Evolutionary conservation across 2,113 vertebrate species (phyloP), one percentile per base, ranked within the genome.

Genomic region (Alouatta palliata): DNA sequence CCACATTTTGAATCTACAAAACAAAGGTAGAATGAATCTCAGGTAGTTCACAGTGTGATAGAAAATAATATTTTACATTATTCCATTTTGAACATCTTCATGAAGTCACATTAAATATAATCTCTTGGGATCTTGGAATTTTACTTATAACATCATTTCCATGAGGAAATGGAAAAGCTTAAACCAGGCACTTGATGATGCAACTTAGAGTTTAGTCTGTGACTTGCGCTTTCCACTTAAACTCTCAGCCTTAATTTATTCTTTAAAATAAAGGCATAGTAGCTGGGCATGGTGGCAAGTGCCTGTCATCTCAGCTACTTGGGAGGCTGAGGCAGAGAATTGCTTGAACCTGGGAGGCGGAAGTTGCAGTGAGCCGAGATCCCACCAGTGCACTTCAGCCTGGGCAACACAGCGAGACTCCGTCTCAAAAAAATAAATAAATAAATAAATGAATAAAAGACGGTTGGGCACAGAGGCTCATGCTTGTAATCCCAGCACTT

Each of bases 271-370:
- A 68, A 30, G 11, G 32, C 20, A 54, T 23, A 19, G 40, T 58
- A 58, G 56, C 8, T 0, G 0, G 8, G 3, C 23, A 23, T 58
- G 56, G 56, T 58, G 56, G 56, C 8, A 9, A 0, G 21, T 3
- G 3, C 56, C 56, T 58, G 21, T 58, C 21, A 58, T 58, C 21
- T 3, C 56, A 23, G 56, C 21, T 23, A 25, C 56, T 23, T 19
- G 8, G 56, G 56, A 25, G 56, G 56, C 56, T 23, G 56, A 58
- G 56, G 56, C 56, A 23, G 56, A 58, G 56, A 58, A 58, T 23
- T 58, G 56, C 8, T 58, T 58, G 21, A 58, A 58, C 21, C 56
- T 9, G 8, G 21, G 56, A 58, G 56, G 56, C 3, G 0, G 56
- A 58, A 9, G 56, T 58, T 58, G 21, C 23, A 9, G 56, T 58